Base-by-base conservation (phyloP, 2,888 invertebrate genomes). In the Pteria penguin region DNA sequence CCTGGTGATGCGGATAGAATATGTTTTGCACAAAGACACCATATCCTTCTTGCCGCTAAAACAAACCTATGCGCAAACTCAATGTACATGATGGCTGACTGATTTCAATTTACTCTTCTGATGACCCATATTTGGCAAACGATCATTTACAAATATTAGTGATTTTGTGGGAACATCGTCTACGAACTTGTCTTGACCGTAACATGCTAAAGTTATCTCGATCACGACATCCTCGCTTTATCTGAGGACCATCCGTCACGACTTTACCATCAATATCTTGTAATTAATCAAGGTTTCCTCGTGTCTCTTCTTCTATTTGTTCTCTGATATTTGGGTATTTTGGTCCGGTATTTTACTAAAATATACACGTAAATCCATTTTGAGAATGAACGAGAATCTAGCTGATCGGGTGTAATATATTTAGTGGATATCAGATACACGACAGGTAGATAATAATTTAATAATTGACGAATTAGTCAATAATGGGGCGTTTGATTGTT, bases 391-490 rank as follows among this genome's bases (percentile, higher is more conserved):
- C 45, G 45, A 18, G 18, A 45, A 45, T 18, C 45, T 14, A 45
- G 45, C 18, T 14, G 8, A 18, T 45, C 45, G 45, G 18, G 45
- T 18, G 18, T 18, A 45, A 45, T 45, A 45, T 45, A 45, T 45
- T 45, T 45, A 8, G 8, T 45, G 8, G 8, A 14, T 65, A 65
- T 36, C 65, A 36, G 65, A 65, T 65, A n/a, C 27, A 27, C 27
- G 45, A 65, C 45, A 65, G 36, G 45, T 65, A 65, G 45, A 36
- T 65, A 36, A 45, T 65, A 65, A 36, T 65, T 65, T 65, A 65
- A 65, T 65, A 65, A 65, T 65, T 65, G 33, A 65, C 26, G 65
- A 36, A 65, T 65, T 45, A 45, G 18, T 45, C 45, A 14, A 45
- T 45, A 45, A 18, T 18, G 8, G 45, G 18, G 18, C 45, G n/a